Conservation (phyloP, 2,888 invertebrate species). For the Pollenia angustigena region DNA sequence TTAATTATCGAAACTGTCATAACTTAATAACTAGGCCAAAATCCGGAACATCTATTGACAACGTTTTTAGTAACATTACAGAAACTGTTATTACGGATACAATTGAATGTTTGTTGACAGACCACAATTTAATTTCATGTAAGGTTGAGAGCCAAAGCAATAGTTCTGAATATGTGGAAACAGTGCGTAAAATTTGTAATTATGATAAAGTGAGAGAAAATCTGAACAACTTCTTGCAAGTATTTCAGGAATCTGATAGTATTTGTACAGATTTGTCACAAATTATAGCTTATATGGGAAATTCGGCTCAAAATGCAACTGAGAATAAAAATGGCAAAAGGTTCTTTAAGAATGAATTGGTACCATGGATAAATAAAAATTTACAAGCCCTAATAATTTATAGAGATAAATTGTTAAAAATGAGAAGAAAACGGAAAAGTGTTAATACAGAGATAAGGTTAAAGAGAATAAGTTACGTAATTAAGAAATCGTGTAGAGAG, state of each 20-base stretch:
- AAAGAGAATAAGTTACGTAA: slow-evolving; percentile 34
- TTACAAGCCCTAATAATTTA: too few species aligned
- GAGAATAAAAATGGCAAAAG: slow-evolving; percentile 1
- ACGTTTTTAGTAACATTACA: slow-evolving; percentile 26
- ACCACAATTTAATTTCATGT: slow-evolving; percentile 44
- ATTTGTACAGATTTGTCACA: not conserved
- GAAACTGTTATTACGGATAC: slow-evolving; percentile 10
- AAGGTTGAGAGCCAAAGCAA: slow-evolving; percentile 13
- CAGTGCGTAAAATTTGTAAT: too few species aligned
- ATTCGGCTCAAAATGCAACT: not conserved
- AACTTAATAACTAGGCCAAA: slow-evolving; percentile 33
- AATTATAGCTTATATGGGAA: slow-evolving; percentile 13
- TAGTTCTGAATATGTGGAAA: slow-evolving; percentile 5
- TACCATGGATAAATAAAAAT: too few species aligned
- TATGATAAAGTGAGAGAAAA: not conserved
- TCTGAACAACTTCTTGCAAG: not conserved
- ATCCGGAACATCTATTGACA: slow-evolving; percentile 38
- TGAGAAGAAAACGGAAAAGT: too few species aligned
- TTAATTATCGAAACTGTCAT: slow-evolving; percentile 20
- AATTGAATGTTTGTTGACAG: slow-evolving; percentile 19
- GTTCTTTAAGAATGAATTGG: slow-evolving; percentile 2
- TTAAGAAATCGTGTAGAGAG: too few species aligned
- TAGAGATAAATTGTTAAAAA: too few species aligned
- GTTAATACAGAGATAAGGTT: too few species aligned
- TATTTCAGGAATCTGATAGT: slow-evolving; percentile 2